phyloP scores from a whole-genome alignment of 2,888 invertebrate species.

The Bugula neritina region DNA sequence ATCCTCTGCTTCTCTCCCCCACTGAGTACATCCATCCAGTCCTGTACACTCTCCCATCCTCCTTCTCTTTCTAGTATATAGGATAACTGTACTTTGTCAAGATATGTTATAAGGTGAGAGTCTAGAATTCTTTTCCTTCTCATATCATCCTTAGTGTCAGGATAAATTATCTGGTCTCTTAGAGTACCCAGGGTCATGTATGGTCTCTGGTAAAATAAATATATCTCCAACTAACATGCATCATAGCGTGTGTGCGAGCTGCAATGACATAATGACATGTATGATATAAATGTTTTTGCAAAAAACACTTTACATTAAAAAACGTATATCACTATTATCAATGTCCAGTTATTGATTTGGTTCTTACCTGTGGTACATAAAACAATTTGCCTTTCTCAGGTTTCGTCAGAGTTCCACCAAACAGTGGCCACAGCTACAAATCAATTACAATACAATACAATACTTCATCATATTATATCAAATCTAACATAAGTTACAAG shows the following conservation, averaged over 20 bases:
- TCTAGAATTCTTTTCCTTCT: constrained; percentile 66
- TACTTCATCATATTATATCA: no score
- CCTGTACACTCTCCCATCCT: constrained; percentile 81
- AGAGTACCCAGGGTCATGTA: constrained; percentile 96
- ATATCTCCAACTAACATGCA: background rate
- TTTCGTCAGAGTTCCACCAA: constrained; percentile 86
- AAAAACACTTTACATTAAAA: background rate
- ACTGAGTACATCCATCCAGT: constrained; percentile 97
- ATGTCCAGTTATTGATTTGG: background rate
- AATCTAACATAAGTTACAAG: no score
- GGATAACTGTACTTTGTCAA: constrained; percentile 74
- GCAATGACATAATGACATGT: no score
- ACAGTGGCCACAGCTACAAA: constrained; percentile 80
- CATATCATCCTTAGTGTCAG: constrained; percentile 84
- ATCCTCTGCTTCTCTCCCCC: constrained; percentile 98
- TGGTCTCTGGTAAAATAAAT: constrained; percentile 64
- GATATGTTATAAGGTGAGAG: constrained; percentile 67
- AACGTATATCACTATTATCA: background rate
- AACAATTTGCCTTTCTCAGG: constrained; percentile 90
- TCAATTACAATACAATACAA: no score
- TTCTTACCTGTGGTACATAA: constrained; percentile 74
- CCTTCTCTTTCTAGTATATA: constrained; percentile 79
- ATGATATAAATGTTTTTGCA: no score
- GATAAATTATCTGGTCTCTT: constrained; percentile 90
- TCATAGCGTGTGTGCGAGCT: no score